Conservation (phyloP, 1,140 invertebrate species). For the Neodiprion virginianus region DNA sequence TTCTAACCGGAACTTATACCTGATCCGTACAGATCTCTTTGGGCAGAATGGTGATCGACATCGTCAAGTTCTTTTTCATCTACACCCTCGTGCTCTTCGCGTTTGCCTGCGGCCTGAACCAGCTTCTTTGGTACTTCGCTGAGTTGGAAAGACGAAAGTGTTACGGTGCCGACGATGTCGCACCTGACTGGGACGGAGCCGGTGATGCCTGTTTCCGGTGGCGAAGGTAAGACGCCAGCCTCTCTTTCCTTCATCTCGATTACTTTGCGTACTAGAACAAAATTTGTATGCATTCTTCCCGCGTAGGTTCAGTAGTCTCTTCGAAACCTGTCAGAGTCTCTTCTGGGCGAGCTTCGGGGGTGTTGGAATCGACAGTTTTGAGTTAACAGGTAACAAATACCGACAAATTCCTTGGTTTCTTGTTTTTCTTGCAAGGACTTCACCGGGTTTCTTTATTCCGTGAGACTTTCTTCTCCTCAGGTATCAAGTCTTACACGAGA, state of each 20-base stretch:
- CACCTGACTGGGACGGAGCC: slow-evolving; percentile 69
- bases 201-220: slow-evolving; percentile 80
- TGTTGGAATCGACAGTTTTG: slow-evolving; percentile 81
- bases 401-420: background rate
- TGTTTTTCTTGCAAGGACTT: no score
- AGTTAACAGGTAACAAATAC: slow-evolving; percentile 63
- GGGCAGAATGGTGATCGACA: slow-evolving; percentile 86
- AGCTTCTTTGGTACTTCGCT: slow-evolving; percentile 90
- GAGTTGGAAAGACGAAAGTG: slow-evolving; percentile 81
- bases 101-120: slow-evolving; percentile 86
- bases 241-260: background rate
- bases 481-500: slow-evolving; percentile 79
- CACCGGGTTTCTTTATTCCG: background rate
- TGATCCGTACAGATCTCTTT: slow-evolving; percentile 73
- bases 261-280: slow-evolving; percentile 11
- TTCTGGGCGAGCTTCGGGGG: slow-evolving; percentile 92
- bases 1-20: no score
- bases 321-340: slow-evolving; percentile 87
- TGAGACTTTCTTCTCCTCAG: slow-evolving; percentile 33
- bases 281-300: slow-evolving; percentile 39
- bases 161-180: slow-evolving; percentile 61
- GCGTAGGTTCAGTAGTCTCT: slow-evolving; percentile 71
- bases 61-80: slow-evolving; percentile 88
- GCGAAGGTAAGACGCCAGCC: slow-evolving; percentile 64
- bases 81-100: slow-evolving; percentile 84